Evolutionary conservation across 2,888 invertebrate genomes (phyloP), one percentile per base, ranked within the genome.

Genomic region (Branchipolynoe longqiensis): DNA sequence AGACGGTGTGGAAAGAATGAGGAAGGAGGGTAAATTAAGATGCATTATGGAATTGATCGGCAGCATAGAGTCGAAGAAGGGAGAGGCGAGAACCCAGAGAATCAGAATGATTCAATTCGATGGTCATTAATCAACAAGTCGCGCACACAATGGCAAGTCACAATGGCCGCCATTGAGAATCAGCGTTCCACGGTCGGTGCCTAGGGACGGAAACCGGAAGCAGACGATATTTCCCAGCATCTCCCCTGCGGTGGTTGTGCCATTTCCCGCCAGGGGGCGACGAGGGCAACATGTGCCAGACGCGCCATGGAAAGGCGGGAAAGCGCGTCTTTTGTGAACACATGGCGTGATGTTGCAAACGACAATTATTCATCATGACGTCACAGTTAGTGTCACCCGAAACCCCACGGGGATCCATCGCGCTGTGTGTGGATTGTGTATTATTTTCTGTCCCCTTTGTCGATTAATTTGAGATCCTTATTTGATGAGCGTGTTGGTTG

Each of bases 361-460:
- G 62, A 62, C 62, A 62, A 48, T 69, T n/a, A 69, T 69, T 69
- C 22, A 69, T 69, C 69, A 69, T 69, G 69, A 69, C 69, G 38
- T 38, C 69, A 69, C 18, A 36, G 33, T 69, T n/a, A 69, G 36
- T 4, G 14, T 33, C 14, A 31, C 28, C 28, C n/a, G n/a, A n/a
- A n/a, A n/a, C n/a, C n/a, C n/a, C n/a, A n/a, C n/a, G n/a, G n/a
- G n/a, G n/a, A n/a, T n/a, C n/a, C n/a, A n/a, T n/a, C n/a, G n/a
- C n/a, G n/a, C n/a, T n/a, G n/a, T n/a, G n/a, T n/a, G n/a, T n/a
- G n/a, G n/a, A n/a, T n/a, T n/a, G n/a, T n/a, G n/a, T n/a, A n/a
- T n/a, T n/a, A n/a, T n/a, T n/a, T n/a, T n/a, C n/a, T n/a, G n/a
- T n/a, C n/a, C n/a, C n/a, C n/a, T n/a, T n/a, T n/a, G n/a, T n/a